These are phyloP conservation scores for Limnephilus marmoratus DNA, from an alignment of 2,888 invertebrate species.

Conservation along the genomic window DNA sequence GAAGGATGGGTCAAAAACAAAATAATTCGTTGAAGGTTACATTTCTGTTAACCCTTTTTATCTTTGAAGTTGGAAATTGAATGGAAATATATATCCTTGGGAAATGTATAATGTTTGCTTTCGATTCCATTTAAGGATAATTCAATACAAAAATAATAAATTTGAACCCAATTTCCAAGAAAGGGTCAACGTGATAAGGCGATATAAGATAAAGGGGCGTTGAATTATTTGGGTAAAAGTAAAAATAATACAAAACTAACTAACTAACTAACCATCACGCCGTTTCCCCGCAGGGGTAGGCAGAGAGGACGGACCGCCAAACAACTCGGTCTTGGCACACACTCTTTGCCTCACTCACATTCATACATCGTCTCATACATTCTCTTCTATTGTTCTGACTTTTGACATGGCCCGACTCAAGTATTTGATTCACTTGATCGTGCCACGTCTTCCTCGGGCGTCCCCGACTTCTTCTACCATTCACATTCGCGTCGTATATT, in stretches of 20 bases:
- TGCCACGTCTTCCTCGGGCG: too few species aligned
- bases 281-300: too few species aligned
- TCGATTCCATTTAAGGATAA: constrained; percentile 11
- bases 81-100: background rate
- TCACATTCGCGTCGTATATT: too few species aligned
- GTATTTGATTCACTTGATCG: too few species aligned
- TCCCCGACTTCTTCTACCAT: too few species aligned
- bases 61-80: background rate
- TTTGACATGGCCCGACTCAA: too few species aligned
- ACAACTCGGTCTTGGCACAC: too few species aligned
- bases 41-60: background rate
- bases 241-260: background rate
- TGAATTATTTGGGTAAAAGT: background rate
- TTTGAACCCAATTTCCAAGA: constrained; percentile 36
- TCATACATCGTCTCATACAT: too few species aligned
- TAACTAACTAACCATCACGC: too few species aligned
- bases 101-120: background rate
- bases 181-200: constrained; percentile 10
- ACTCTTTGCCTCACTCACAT: too few species aligned
- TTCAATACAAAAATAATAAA: constrained; percentile 33
- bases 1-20: background rate
- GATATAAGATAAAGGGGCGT: background rate
- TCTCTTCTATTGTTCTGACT: too few species aligned
- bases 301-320: too few species aligned
- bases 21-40: background rate